Percentiles rank a stretch among this genome's conserved stretches.
Conservation (phyloP, 2,888 invertebrate genomes). For the Monochamus alternatus region DNA sequence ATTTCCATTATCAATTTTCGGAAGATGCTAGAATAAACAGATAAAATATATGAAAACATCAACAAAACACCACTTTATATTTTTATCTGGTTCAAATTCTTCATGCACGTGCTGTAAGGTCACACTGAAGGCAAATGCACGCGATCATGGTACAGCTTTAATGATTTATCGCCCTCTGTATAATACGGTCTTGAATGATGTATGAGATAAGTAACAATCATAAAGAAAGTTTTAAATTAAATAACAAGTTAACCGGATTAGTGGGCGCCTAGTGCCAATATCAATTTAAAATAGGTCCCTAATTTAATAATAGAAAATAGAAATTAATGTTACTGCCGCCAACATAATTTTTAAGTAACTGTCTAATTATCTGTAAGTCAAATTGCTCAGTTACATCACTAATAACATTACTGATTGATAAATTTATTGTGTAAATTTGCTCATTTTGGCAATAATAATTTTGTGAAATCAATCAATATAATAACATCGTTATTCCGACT, state of each 20-base stretch:
- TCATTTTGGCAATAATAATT: too few species aligned
- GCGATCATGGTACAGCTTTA: not conserved
- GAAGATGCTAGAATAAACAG: not conserved
- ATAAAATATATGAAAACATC: not conserved
- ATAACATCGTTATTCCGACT: too few species aligned
- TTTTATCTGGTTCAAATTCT: not conserved
- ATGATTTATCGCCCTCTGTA: not conserved
- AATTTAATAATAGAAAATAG: conserved; percentile 19
- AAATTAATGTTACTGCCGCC: conserved; percentile 20
- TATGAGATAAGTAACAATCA: conserved; percentile 17
- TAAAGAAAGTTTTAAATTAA: conserved; percentile 47
- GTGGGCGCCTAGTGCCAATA: conserved; percentile 43
- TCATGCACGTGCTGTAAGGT: not conserved
- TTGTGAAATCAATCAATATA: too few species aligned
- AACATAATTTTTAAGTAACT: conserved; percentile 5
- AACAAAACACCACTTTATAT: not conserved
- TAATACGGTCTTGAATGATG: conserved; percentile 4
- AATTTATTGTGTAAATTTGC: too few species aligned
- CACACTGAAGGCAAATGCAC: not conserved
- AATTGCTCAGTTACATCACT: not conserved
- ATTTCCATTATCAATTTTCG: too few species aligned
- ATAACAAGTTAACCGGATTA: conserved; percentile 47
- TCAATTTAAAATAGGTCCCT: conserved; percentile 23
- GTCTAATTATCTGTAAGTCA: not conserved
- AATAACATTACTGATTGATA: too few species aligned